phyloP scores from a whole-genome alignment of 2,797 vertebrate species.

The Clangula hyemalis region DNA sequence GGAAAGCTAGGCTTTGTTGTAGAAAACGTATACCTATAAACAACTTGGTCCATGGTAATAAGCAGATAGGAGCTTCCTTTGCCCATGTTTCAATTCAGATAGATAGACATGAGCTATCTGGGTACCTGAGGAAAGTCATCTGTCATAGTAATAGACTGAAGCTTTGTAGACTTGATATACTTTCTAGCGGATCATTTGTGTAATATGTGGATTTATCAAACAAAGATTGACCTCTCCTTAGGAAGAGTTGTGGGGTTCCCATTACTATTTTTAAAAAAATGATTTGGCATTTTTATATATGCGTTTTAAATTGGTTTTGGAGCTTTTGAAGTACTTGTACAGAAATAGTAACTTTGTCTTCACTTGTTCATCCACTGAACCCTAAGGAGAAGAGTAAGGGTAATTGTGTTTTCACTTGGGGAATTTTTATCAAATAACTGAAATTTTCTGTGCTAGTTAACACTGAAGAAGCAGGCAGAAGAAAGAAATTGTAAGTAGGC shows the following conservation, averaged over 20 bases:
- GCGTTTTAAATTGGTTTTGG: not conserved
- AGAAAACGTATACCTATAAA: not conserved
- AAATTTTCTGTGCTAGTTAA: not conserved
- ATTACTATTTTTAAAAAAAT: not conserved
- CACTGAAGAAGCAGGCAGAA: not conserved
- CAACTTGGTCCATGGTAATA: not conserved
- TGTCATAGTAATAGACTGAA: not conserved
- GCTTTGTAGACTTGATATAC: not conserved
- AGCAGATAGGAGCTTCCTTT: not conserved
- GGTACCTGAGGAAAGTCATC: not conserved
- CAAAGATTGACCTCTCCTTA: not conserved
- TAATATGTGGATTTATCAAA: not conserved
- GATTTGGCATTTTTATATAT: not conserved
- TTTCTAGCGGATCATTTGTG: not conserved
- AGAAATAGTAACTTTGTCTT: not conserved
- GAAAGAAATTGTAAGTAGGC: not conserved
- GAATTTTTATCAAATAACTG: not conserved
- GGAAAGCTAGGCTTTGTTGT: not conserved
- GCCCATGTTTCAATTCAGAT: not conserved
- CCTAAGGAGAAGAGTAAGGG: not conserved
- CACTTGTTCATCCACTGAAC: not conserved
- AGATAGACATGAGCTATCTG: not conserved
- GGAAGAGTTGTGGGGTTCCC: not conserved
- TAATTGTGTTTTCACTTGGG: not conserved
- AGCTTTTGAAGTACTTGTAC: not conserved